Percentiles rank a stretch among this genome's conserved stretches.
Evolutionary conservation across 2,113 vertebrate genomes (phyloP).

Genomic region (Cebidichthys violaceus): DNA sequence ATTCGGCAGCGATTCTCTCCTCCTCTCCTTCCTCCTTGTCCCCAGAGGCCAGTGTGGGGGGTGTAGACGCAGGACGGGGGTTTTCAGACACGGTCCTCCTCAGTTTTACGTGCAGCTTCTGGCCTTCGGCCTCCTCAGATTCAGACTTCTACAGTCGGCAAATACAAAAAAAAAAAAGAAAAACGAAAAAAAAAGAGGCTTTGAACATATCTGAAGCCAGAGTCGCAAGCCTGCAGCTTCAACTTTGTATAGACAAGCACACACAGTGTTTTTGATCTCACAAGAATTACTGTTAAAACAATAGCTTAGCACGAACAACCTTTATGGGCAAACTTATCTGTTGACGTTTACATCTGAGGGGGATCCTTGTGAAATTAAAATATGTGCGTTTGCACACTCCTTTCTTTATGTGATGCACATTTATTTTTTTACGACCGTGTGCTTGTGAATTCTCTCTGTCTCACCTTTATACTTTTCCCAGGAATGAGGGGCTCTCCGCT

Average conservation of each 20-base stretch:
- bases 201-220: background rate
- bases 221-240: background rate
- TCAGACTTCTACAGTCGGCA: conserved; percentile 87
- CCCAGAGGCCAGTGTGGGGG: conserved; percentile 90
- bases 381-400: background rate
- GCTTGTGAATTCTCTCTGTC: background rate
- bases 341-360: background rate
- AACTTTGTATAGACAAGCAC: background rate
- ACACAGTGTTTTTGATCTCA: background rate
- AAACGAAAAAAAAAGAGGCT: background rate
- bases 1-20: conserved; percentile 89
- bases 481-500: conserved; percentile 94
- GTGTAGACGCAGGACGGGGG: conserved; percentile 92
- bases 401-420: background rate
- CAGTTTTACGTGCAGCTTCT: conserved; percentile 94
- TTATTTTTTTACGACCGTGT: background rate
- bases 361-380: background rate
- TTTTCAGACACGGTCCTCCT: conserved; percentile 92
- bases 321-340: background rate
- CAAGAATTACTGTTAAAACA: background rate
- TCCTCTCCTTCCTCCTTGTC: conserved; percentile 90
- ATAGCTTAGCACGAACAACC: background rate
- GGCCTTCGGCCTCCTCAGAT: conserved; percentile 91
- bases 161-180: conserved; percentile 24
- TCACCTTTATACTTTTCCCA: conserved; percentile 89